These are phyloP conservation scores for Monochamus saltuarius DNA, from an alignment of 1,140 invertebrate species.

Conservation along the genomic window DNA sequence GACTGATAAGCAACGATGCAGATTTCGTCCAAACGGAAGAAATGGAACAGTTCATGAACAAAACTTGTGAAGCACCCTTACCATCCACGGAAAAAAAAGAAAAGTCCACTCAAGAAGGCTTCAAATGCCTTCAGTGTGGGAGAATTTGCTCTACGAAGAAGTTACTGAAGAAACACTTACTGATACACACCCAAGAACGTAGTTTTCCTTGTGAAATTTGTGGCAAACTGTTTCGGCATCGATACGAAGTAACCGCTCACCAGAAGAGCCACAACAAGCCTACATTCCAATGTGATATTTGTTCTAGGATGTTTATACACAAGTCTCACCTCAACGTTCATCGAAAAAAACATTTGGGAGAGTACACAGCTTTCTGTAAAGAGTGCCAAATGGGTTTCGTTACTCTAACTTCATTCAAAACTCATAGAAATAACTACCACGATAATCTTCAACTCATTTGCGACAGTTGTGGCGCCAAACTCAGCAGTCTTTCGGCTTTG, in stretches of 20 bases:
- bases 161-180: constrained; percentile 24
- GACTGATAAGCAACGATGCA: constrained; percentile 30
- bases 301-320: constrained; percentile 65
- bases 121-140: constrained; percentile 24
- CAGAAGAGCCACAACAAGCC: constrained; percentile 37
- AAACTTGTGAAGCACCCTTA: background rate
- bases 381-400: constrained; percentile 37
- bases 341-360: constrained; percentile 60
- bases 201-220: constrained; percentile 37
- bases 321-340: constrained; percentile 68
- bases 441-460: constrained; percentile 36
- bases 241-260: constrained; percentile 34
- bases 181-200: constrained; percentile 20
- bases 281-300: constrained; percentile 44
- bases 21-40: constrained; percentile 30
- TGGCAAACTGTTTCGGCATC: constrained; percentile 41
- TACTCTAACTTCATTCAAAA: constrained; percentile 25
- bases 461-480: constrained; percentile 34
- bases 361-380: constrained; percentile 44
- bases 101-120: constrained; percentile 42
- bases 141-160: constrained; percentile 27
- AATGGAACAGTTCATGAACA: constrained; percentile 18
- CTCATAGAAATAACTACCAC: constrained; percentile 33
- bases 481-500: constrained; percentile 31
- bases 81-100: constrained; percentile 54